These are phyloP conservation scores for Diadumene lineata DNA, from an alignment of 92 coral and sea anemone genomes.

Conservation along the genomic window DNA sequence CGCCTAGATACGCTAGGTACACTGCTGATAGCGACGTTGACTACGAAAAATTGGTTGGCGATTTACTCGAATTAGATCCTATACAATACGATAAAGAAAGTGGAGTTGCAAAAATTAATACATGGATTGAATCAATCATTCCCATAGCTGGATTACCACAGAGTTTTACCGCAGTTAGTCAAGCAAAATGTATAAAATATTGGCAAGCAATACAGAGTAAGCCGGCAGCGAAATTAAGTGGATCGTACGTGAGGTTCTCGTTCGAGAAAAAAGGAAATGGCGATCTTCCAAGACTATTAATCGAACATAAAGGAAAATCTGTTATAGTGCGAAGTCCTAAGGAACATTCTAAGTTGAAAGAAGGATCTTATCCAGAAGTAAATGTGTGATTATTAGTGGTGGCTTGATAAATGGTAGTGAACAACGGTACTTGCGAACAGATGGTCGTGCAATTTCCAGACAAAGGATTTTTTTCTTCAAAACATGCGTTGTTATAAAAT, in stretches of 20 bases:
- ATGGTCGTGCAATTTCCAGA: background rate
- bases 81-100: constrained; percentile 69
- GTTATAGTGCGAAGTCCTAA: constrained; percentile 84
- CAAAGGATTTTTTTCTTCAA: background rate
- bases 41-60: constrained; percentile 81
- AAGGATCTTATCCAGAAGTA: constrained; percentile 65
- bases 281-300: constrained; percentile 84
- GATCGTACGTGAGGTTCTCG: constrained; percentile 87
- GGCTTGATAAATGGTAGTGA: background rate
- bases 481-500: background rate
- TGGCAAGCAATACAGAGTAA: constrained; percentile 92
- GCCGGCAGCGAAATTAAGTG: constrained; percentile 91
- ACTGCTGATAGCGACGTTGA: constrained; percentile 85
- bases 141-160: constrained; percentile 84
- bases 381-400: constrained; percentile 23
- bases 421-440: background rate
- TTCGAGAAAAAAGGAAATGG: constrained; percentile 90
- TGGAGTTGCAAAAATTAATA: constrained; percentile 77
- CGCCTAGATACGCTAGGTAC: constrained; percentile 89
- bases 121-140: constrained; percentile 82
- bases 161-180: constrained; percentile 86
- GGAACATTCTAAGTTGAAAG: constrained; percentile 40
- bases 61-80: constrained; percentile 87
- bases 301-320: constrained; percentile 93
- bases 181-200: constrained; percentile 93